phyloP scores from a whole-genome alignment of 2,888 invertebrate genomes.

The Cryptocheilus praepositus region DNA sequence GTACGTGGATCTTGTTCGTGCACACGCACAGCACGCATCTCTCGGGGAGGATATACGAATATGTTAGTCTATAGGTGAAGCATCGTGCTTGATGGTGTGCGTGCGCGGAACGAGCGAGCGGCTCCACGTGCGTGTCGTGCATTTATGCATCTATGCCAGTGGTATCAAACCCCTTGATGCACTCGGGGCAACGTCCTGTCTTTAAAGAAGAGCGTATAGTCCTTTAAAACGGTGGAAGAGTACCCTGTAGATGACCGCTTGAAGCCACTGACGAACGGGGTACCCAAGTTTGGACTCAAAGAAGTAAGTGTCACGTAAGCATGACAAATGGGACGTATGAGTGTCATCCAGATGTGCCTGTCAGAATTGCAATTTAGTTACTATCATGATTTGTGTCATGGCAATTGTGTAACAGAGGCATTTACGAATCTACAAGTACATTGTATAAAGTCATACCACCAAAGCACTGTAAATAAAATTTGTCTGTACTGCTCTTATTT shows the following conservation, averaged over 20 bases:
- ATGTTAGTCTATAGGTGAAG: slow-evolving; percentile 15
- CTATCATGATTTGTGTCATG: too few species aligned
- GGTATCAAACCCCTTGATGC: slow-evolving; percentile 70
- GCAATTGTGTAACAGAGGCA: too few species aligned
- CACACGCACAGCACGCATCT: slow-evolving; percentile 52
- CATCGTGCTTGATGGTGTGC: slow-evolving; percentile 24
- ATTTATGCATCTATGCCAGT: slow-evolving; percentile 74
- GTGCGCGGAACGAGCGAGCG: slow-evolving; percentile 28
- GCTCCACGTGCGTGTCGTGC: slow-evolving; percentile 38
- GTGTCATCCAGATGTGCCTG: too few species aligned
- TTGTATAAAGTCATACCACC: too few species aligned
- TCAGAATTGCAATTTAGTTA: too few species aligned
- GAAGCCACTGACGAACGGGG: too few species aligned
- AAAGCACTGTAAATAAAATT: too few species aligned
- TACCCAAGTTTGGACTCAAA: too few species aligned
- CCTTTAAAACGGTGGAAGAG: slow-evolving; percentile 11
- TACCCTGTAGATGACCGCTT: background rate
- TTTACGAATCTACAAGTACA: too few species aligned
- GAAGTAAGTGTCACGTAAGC: too few species aligned
- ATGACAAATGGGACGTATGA: too few species aligned
- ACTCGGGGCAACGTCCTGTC: slow-evolving; percentile 70
- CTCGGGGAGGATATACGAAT: slow-evolving; percentile 13
- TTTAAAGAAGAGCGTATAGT: slow-evolving; percentile 68
- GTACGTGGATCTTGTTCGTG: slow-evolving; percentile 56
- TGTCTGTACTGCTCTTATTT: too few species aligned